phyloP scores from a whole-genome alignment of 2,113 vertebrate genomes.

The Zeus faber region DNA sequence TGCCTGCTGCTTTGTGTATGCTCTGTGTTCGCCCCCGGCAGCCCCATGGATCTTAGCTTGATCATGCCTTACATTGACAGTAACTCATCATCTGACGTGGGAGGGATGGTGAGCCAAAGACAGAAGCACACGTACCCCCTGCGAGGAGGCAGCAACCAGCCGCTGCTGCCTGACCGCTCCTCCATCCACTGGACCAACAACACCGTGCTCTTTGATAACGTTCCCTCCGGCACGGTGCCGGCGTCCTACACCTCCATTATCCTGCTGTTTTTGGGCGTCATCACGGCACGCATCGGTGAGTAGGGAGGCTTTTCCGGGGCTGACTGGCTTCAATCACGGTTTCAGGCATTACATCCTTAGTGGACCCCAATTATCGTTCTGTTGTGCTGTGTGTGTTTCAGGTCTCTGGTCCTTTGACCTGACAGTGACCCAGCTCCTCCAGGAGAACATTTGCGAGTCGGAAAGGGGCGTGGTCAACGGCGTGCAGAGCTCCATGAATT shows the following conservation, averaged over 20 bases:
- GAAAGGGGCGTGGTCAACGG: constrained; percentile 75
- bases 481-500: constrained; percentile 81
- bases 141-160: constrained; percentile 73
- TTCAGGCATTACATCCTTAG: no score
- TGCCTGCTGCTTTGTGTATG: constrained; percentile 78
- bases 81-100: constrained; percentile 58
- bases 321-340: background rate
- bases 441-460: constrained; percentile 78
- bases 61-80: constrained; percentile 60
- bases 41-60: constrained; percentile 75
- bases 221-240: constrained; percentile 61
- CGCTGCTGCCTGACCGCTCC: constrained; percentile 74
- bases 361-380: no score
- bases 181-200: constrained; percentile 84
- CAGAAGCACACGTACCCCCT: constrained; percentile 65
- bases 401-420: constrained; percentile 80
- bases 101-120: constrained; percentile 57
- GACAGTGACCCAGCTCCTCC: constrained; percentile 74
- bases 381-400: constrained; percentile 34
- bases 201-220: constrained; percentile 76
- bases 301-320: background rate
- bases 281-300: constrained; percentile 78
- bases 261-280: constrained; percentile 79
- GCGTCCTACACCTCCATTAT: constrained; percentile 78
- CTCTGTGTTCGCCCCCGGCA: constrained; percentile 81